These are phyloP conservation scores for Chrysochloris asiatica DNA, from an alignment of 2,113 vertebrate species.

Conservation along the genomic window DNA sequence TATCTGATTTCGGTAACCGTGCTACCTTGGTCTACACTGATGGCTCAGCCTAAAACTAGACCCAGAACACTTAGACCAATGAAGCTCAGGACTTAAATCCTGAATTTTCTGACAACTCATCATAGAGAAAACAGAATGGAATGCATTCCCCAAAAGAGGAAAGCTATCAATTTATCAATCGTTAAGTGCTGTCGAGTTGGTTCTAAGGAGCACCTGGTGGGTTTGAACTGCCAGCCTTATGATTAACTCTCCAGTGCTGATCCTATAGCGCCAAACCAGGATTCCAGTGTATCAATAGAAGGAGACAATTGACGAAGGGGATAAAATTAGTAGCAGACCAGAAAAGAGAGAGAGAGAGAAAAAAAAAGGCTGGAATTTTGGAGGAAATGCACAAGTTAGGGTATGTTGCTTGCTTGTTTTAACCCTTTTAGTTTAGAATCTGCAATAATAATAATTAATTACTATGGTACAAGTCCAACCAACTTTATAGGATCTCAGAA, in stretches of 20 bases:
- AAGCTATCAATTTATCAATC: background rate
- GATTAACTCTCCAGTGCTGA: no score
- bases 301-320: no score
- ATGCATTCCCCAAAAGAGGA: background rate
- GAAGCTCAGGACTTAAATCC: background rate
- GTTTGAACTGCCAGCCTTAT: no score
- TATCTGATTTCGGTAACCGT: constrained; percentile 31
- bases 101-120: background rate
- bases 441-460: background rate
- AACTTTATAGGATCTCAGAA: background rate
- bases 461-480: background rate
- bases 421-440: background rate
- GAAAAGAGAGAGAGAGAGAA: background rate
- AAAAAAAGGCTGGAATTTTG: background rate
- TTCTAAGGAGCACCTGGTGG: no score
- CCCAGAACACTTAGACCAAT: background rate
- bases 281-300: no score
- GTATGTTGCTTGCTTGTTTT: background rate
- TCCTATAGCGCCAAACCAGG: no score
- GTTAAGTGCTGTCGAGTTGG: no score
- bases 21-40: background rate
- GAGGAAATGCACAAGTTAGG: background rate
- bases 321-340: no score
- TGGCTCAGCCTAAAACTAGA: background rate
- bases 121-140: background rate